A percentile compares a stretch with the other conserved stretches of the same genome.
Conservation (phyloP, 2,113 vertebrate species). For the Lota lota region DNA sequence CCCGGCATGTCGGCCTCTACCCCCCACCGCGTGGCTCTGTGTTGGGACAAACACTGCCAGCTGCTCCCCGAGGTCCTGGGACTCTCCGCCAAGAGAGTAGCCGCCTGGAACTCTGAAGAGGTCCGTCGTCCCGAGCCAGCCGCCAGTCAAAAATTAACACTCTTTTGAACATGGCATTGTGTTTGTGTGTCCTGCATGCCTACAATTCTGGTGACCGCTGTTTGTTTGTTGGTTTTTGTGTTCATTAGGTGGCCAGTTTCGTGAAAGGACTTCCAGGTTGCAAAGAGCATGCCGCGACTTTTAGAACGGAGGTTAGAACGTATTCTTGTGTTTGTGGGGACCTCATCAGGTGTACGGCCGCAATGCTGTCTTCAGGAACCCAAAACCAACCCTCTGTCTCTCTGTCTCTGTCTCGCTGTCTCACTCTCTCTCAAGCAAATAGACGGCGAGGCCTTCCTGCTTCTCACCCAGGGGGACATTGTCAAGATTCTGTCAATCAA, state of each 20-base stretch:
- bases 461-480: slow-evolving; percentile 88
- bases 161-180: too few relatives aligned
- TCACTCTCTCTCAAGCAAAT: slow-evolving; percentile 77
- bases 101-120: slow-evolving; percentile 86
- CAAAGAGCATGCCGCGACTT: slow-evolving; percentile 82
- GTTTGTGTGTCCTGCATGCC: not conserved
- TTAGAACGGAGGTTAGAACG: slow-evolving; percentile 84
- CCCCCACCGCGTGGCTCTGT: slow-evolving; percentile 81
- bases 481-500: slow-evolving; percentile 92
- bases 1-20: slow-evolving; percentile 79
- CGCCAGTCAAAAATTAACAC: not conserved
- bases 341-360: too few relatives aligned
- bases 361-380: too few relatives aligned
- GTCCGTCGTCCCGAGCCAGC: slow-evolving; percentile 60
- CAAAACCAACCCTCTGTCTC: too few relatives aligned
- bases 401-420: too few relatives aligned
- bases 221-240: slow-evolving; percentile 12
- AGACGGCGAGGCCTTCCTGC: slow-evolving; percentile 89
- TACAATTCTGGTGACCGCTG: not conserved
- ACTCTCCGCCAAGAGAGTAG: slow-evolving; percentile 84
- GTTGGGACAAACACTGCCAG: slow-evolving; percentile 90
- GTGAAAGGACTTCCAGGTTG: slow-evolving; percentile 86
- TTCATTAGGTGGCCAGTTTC: slow-evolving; percentile 79
- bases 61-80: slow-evolving; percentile 86
- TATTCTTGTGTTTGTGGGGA: slow-evolving; percentile 1